Conservation (phyloP, 2,888 invertebrate species). For the Dinocampus coccinellae region DNA sequence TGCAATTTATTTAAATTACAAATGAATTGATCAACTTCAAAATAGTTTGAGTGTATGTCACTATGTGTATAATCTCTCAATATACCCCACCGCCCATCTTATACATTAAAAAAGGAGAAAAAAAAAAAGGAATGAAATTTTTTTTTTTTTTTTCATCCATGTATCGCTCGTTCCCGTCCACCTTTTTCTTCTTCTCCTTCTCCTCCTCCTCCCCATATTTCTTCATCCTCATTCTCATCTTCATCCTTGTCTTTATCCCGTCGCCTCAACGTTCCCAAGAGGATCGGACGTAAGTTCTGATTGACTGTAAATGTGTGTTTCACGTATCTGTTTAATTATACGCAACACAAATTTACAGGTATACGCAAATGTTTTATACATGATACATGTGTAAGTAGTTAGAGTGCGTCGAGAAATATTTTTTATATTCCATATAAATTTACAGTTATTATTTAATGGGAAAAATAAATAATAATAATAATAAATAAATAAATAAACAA, state of each 20-base stretch:
- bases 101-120: too few species aligned
- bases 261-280: too few species aligned
- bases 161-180: conserved; percentile 14
- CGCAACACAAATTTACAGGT: conserved; percentile 54
- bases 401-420: conserved; percentile 64
- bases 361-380: conserved; percentile 55
- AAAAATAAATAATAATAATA: conserved; percentile 26
- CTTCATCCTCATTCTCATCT: too few species aligned
- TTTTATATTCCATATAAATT: conserved; percentile 64
- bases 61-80: conserved; percentile 18
- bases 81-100: conserved; percentile 44
- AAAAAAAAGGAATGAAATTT: too few species aligned
- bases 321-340: conserved; percentile 15
- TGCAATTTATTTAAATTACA: neutral
- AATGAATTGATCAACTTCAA: neutral
- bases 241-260: too few species aligned
- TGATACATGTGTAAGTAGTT: conserved; percentile 50
- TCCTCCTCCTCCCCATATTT: too few species aligned
- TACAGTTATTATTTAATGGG: conserved; percentile 49
- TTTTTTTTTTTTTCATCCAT: conserved; percentile 21
- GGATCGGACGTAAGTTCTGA: conserved; percentile 28
- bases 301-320: conserved; percentile 29
- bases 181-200: too few species aligned
- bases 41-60: neutral
- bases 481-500: too few species aligned